These are phyloP conservation scores for Coenonympha glycerion DNA, from an alignment of 2,888 invertebrate species.

Conservation along the genomic window DNA sequence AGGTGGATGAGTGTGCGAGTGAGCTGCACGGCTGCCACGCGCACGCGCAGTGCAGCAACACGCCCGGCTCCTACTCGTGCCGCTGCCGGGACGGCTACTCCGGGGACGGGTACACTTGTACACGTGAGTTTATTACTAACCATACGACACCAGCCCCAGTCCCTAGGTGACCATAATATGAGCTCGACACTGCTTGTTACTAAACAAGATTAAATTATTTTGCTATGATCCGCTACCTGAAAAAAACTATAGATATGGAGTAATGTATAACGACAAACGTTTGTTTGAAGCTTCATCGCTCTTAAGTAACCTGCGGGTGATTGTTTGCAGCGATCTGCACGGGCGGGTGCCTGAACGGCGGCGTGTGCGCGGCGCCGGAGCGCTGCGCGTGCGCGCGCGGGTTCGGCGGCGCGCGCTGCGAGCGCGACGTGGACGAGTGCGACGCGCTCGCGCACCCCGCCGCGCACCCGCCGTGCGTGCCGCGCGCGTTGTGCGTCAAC, in stretches of 20 bases:
- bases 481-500: slow-evolving; percentile 87
- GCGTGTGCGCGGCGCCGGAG: slow-evolving; percentile 84
- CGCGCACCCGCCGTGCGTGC: slow-evolving; percentile 82
- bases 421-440: slow-evolving; percentile 92
- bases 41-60: slow-evolving; percentile 87
- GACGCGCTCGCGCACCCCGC: slow-evolving; percentile 80
- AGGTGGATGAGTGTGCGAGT: slow-evolving; percentile 84
- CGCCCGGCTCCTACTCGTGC: slow-evolving; percentile 87
- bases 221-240: no score
- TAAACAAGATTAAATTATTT: no score
- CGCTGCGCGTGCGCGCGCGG: slow-evolving; percentile 87
- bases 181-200: no score
- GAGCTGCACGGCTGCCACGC: slow-evolving; percentile 84
- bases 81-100: slow-evolving; percentile 79
- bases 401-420: slow-evolving; percentile 88
- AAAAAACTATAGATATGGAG: no score
- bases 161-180: no score
- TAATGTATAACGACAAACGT: no score
- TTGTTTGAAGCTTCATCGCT: not conserved
- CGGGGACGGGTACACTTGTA: slow-evolving; percentile 86
- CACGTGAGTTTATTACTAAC: slow-evolving; percentile 85
- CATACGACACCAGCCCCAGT: no score
- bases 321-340: slow-evolving; percentile 82
- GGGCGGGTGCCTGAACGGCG: slow-evolving; percentile 88
- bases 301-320: no score